Evolutionary conservation across 2,113 vertebrate species (phyloP), one percentile per base, ranked within the genome.

Genomic region (Epinephelus cyanopodus): DNA sequence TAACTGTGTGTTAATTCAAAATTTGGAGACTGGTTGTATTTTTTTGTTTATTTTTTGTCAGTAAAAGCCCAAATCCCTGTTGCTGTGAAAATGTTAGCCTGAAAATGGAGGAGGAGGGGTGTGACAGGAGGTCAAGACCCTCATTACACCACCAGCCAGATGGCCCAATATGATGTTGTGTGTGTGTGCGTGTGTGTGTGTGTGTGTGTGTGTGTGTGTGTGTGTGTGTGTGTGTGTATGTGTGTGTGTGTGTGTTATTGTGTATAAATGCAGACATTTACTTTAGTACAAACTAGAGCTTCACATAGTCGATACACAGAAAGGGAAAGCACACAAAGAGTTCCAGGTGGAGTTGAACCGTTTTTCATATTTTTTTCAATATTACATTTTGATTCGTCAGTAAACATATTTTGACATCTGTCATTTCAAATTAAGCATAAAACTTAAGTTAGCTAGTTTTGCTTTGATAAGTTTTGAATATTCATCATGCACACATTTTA

Each of bases 121-220:
- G 60, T 25, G 85, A 87, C 81, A 83, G 74, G 50, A 82, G 92
- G 92, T 94, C 89, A 21, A 8, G 90, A 91, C 93, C 92, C 90
- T 90, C 77, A 79, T 90, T 92, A 89, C 83, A 76, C 89, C 91
- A 92, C 93, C 90, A 87, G 90, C 82, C 93, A 94, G 89, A 94
- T 93, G 93, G 87, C 56, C 57, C 33, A 2, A 71, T 82, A 77
- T 48, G 83, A 54, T 1, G 39, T 72, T 33, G 53, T 15, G 52
- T 45, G 68, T 64, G 73, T 70, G 69, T 73, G 62, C 65, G 77
- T 77, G 62, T 77, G 79, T 75, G 74, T 72, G 18, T 57, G 54
- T 39, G 66, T 82, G 68, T 84, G n/a, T n/a, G n/a, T n/a, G n/a
- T n/a, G n/a, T n/a, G n/a, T n/a, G 29, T 83, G 56, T 66, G 62